phyloP scores from a whole-genome alignment of 1,140 invertebrate species.

The Platyscapa corneri region DNA sequence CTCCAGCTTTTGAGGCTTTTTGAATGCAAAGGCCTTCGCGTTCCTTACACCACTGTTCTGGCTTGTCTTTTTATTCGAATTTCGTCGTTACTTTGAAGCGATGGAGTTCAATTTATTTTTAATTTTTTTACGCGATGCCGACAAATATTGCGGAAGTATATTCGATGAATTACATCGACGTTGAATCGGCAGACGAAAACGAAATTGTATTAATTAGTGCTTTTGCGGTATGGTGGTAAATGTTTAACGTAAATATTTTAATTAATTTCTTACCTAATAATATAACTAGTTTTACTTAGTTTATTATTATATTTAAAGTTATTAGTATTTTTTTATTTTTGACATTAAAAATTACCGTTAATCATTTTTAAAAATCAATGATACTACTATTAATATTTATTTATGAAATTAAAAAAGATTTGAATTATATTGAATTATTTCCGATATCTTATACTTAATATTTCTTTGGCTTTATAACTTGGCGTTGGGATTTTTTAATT shows the following conservation, averaged over 20 bases:
- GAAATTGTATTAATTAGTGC: background rate
- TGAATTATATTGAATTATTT: background rate
- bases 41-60: background rate
- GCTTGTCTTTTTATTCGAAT: background rate
- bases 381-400: too few relatives aligned
- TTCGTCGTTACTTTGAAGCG: background rate
- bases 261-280: background rate
- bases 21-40: too few relatives aligned
- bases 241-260: background rate
- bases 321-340: too few relatives aligned
- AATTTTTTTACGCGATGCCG: background rate
- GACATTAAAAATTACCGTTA: too few relatives aligned
- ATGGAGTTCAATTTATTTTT: background rate
- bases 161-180: background rate
- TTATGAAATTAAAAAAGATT: too few relatives aligned
- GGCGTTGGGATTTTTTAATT: too few relatives aligned
- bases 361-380: too few relatives aligned
- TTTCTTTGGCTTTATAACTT: background rate
- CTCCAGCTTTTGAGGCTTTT: conserved; percentile 1
- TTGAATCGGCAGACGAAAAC: background rate
- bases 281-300: too few relatives aligned
- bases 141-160: background rate
- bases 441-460: background rate
- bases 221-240: background rate
- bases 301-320: too few relatives aligned